phyloP scores from a whole-genome alignment of 2,797 vertebrate genomes.

The Urophycis tenuis region DNA sequence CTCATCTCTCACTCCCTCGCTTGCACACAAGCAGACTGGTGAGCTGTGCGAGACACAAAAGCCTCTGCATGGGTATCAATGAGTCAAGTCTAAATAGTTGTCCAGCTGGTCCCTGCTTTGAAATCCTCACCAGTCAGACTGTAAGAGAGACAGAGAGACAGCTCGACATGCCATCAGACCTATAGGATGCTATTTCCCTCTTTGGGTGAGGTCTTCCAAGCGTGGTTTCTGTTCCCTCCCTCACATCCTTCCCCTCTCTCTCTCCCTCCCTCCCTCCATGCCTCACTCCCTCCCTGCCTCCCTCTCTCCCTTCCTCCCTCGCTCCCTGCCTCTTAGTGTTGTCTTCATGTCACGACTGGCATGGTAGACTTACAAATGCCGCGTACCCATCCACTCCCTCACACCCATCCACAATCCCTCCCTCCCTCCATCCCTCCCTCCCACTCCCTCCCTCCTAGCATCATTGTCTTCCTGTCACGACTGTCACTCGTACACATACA shows the following conservation, averaged over 20 bases:
- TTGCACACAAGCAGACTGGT: not conserved
- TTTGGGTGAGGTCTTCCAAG: not conserved
- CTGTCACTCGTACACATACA: not conserved
- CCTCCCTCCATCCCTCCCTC: not conserved
- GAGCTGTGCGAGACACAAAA: constrained; percentile 4
- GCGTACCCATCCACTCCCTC: too few relatives aligned
- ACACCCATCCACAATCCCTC: not conserved
- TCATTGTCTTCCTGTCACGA: not conserved
- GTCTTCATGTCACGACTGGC: too few relatives aligned
- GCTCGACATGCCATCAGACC: not conserved
- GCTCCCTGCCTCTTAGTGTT: too few relatives aligned
- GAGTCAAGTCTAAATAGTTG: constrained; percentile 21
- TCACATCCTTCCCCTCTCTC: constrained; percentile 20
- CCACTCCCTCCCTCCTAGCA: not conserved
- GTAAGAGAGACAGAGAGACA: constrained; percentile 21
- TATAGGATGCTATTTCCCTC: not conserved
- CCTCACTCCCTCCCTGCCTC: too few relatives aligned
- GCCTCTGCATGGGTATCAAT: constrained; percentile 7
- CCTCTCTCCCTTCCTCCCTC: too few relatives aligned
- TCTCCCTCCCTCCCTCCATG: constrained; percentile 6
- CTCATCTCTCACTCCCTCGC: constrained; percentile 9
- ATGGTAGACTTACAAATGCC: too few relatives aligned
- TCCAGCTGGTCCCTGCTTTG: constrained; percentile 31
- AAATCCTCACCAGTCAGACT: constrained; percentile 35
- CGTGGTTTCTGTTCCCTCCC: too few relatives aligned